phyloP scores from a whole-genome alignment of 2,888 invertebrate genomes.

The Oegoconia quadripuncta region DNA sequence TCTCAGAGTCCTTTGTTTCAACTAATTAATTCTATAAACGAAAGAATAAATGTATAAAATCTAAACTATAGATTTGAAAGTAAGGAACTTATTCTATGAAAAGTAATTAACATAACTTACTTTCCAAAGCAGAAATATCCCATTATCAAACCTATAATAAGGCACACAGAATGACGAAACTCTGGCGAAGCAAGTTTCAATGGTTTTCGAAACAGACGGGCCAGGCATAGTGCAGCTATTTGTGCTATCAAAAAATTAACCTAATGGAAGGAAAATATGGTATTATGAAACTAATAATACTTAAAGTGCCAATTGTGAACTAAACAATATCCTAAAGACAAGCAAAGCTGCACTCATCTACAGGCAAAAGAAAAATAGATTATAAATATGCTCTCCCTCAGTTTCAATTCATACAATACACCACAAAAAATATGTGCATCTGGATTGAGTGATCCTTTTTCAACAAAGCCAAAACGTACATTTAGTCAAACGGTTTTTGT shows the following conservation, averaged over 20 bases:
- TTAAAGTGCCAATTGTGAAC: constrained; percentile 32
- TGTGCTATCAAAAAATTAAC: constrained; percentile 92
- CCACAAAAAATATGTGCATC: neutral
- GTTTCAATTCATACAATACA: too few relatives aligned
- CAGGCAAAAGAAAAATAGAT: constrained; percentile 10
- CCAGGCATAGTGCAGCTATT: constrained; percentile 87
- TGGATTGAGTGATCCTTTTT: too few relatives aligned
- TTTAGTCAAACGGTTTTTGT: too few relatives aligned
- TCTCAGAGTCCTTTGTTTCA: too few relatives aligned
- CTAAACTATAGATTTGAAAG: neutral
- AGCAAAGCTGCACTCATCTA: constrained; percentile 18
- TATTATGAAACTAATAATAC: constrained; percentile 36
- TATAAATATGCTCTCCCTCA: too few relatives aligned
- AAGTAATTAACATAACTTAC: constrained; percentile 71
- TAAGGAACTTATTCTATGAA: constrained; percentile 5
- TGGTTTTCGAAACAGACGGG: constrained; percentile 87
- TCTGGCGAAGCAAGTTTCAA: constrained; percentile 85
- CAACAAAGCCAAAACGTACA: too few relatives aligned
- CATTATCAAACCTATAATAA: constrained; percentile 87
- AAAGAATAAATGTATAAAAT: neutral
- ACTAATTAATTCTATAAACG: too few relatives aligned
- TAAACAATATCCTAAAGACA: constrained; percentile 10
- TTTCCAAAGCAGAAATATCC: constrained; percentile 94
- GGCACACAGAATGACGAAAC: constrained; percentile 88
- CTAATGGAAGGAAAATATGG: constrained; percentile 77